Evolutionary conservation across 2,113 vertebrate species (phyloP), one percentile per base, ranked within the genome.

Genomic region (Gasterosteus aculeatus): DNA sequence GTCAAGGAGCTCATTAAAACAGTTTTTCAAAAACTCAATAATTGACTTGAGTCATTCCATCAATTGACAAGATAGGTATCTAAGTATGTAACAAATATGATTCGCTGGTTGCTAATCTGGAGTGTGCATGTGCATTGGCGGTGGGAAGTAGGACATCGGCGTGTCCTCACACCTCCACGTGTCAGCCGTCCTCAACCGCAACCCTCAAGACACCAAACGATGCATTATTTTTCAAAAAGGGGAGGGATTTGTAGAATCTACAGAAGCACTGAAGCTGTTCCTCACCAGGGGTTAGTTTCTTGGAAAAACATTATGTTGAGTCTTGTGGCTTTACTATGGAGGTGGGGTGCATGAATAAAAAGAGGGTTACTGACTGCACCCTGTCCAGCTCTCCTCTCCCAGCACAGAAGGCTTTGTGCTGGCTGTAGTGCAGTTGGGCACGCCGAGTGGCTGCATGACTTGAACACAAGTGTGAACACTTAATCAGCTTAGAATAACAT

Each of bases 401-500:
- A 12, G 4, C 26, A 41, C 38, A 44, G 29, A 18, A 7, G 35
- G 51, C 72, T 78, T 9, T 59, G 14, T 60, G 85, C 39, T 79
- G 62, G 82, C 67, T 31, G 19, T 47, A n/a, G 77, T 49, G 82
- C 75, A 81, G 39, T 0, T 3, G 62, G 62, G 69, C 82, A 83
- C 75, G 29, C 26, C 26, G 64, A 80, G 56, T 14, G 81, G 70
- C 83, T 75, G 65, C 79, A 74, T n/a, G 69, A 84, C 81, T 84
- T 59, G 75, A 81, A 72, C 77, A 58, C 47, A 57, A 76, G 79
- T 79, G 82, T 78, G 80, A 69, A 75, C 72, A 67, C 85, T 85
- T 88, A 84, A 85, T 88, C 80, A 77, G 80, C 80, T 88, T 88
- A 82, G 80, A 38, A 56, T 75, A 39, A 69, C 78, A 70, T 53